These are phyloP conservation scores for Gallinago undulata DNA, from an alignment of 2,113 vertebrate species.

Conservation along the genomic window DNA sequence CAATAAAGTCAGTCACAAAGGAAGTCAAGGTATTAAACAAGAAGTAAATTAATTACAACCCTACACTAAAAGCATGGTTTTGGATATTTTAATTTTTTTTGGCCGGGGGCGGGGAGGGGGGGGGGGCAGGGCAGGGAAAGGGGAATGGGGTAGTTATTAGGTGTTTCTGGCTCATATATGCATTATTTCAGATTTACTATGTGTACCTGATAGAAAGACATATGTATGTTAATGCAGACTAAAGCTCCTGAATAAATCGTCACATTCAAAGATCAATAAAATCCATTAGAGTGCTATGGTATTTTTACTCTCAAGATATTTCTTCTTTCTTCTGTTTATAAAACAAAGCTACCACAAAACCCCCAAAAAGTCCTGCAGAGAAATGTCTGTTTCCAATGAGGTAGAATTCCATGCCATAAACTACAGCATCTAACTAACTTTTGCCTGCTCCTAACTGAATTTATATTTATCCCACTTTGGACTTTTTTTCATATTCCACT, in stretches of 20 bases:
- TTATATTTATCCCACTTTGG: neutral
- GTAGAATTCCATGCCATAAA: neutral
- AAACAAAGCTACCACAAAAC: neutral
- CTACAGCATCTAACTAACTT: neutral
- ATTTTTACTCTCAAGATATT: neutral
- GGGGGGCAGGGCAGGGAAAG: no score
- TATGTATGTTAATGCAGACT: neutral
- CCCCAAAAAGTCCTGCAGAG: neutral
- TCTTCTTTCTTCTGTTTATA: neutral
- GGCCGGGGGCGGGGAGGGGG: no score
- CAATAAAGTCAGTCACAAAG: conserved; percentile 33
- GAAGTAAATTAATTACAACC: neutral
- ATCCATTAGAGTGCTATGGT: neutral
- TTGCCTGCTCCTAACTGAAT: neutral
- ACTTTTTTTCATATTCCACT: neutral
- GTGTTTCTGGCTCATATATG: neutral
- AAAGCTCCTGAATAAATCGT: neutral
- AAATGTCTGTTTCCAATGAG: neutral
- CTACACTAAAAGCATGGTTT: neutral
- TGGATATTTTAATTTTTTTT: neutral
- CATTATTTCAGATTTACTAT: neutral
- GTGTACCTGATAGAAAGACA: neutral
- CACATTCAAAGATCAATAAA: neutral
- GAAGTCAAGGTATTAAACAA: neutral
- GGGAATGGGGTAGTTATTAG: neutral